Conservation (phyloP, 2,888 invertebrate species). For the Dasypolia templi region DNA sequence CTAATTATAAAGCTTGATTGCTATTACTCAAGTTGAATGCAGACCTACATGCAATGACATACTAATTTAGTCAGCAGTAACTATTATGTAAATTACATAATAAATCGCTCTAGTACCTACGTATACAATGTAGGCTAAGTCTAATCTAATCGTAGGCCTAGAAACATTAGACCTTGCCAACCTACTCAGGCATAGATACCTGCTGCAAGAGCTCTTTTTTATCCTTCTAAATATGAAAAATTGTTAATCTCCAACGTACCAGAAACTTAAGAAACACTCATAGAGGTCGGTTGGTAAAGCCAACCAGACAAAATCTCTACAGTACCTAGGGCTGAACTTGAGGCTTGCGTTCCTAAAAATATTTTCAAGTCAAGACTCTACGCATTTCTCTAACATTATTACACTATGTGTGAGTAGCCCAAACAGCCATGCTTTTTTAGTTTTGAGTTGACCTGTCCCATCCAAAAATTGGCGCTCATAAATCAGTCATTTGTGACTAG, state of each 20-base stretch:
- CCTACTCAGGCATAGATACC: background rate
- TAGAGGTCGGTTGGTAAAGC: background rate
- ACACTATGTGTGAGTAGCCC: background rate
- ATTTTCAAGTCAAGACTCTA: background rate
- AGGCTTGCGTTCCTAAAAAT: background rate
- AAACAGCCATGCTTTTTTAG: background rate
- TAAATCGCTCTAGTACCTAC: conserved; percentile 6
- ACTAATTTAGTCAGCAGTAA: background rate
- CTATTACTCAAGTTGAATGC: background rate
- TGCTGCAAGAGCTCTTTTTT: background rate
- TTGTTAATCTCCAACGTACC: background rate
- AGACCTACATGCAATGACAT: conserved; percentile 25
- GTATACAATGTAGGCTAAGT: conserved; percentile 8
- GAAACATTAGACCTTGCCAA: conserved; percentile 9
- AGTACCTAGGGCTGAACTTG: background rate
- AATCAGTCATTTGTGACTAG: too few relatives aligned
- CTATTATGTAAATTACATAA: conserved; percentile 25
- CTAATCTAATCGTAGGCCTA: conserved; percentile 14
- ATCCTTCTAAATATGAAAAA: background rate
- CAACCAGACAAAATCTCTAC: background rate
- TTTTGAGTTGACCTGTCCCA: background rate
- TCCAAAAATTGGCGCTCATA: background rate
- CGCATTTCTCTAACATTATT: background rate
- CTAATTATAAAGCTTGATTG: conserved; percentile 3
- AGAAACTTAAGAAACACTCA: background rate